Percentiles rank a stretch among this genome's conserved stretches.
Conservation (phyloP, 2,113 vertebrate species). For the Abramis brama region DNA sequence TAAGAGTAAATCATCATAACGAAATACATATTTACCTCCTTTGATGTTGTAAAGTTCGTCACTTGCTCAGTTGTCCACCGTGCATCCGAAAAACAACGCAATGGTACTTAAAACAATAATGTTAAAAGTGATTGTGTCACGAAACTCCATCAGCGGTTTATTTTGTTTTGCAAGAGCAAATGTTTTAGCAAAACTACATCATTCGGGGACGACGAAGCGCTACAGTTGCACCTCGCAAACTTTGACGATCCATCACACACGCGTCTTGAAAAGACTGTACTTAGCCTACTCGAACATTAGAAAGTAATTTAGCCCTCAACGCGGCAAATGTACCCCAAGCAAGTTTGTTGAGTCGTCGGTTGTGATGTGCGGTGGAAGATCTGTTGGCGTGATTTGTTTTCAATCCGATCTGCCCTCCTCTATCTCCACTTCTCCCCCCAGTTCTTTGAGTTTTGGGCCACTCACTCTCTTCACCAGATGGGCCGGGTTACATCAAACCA, state of each 20-base stretch:
- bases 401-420: slow-evolving; percentile 67
- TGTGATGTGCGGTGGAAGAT: slow-evolving; percentile 68
- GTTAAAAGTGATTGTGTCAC: slow-evolving; percentile 17
- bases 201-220: slow-evolving; percentile 51
- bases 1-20: not conserved
- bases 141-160: slow-evolving; percentile 54
- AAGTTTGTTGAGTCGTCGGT: slow-evolving; percentile 55
- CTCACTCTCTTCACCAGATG: slow-evolving; percentile 78
- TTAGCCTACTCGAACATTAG: slow-evolving; percentile 42
- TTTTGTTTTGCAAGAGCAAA: not conserved
- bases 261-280: slow-evolving; percentile 19
- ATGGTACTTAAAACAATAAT: slow-evolving; percentile 46
- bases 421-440: slow-evolving; percentile 57
- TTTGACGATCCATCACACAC: slow-evolving; percentile 72
- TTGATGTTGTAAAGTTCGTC: slow-evolving; percentile 25
- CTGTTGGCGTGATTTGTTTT: slow-evolving; percentile 77
- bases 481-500: slow-evolving; percentile 72
- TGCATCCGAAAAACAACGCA: slow-evolving; percentile 43
- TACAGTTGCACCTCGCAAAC: slow-evolving; percentile 61
- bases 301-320: slow-evolving; percentile 22
- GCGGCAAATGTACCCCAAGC: slow-evolving; percentile 6
- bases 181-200: slow-evolving; percentile 45
- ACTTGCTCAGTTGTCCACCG: slow-evolving; percentile 36
- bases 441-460: slow-evolving; percentile 71
- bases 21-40: slow-evolving; percentile 15